These are phyloP conservation scores for Aspiorhynchus laticeps DNA, from an alignment of 2,113 vertebrate genomes.

Conservation along the genomic window DNA sequence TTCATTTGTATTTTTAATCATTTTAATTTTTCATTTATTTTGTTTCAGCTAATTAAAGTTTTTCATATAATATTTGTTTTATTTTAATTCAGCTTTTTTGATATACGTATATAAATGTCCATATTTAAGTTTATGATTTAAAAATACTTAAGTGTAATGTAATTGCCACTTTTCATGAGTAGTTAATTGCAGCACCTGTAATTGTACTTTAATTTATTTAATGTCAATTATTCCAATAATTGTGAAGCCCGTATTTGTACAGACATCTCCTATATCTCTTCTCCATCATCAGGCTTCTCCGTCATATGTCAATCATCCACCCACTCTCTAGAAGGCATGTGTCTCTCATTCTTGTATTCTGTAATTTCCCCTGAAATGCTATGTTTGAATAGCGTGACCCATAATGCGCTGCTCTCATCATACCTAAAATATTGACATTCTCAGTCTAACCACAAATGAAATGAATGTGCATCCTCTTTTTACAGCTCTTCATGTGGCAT, in stretches of 20 bases:
- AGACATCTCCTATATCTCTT: not conserved
- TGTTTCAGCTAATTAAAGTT: no score
- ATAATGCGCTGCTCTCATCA: not conserved
- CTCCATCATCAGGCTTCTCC: not conserved
- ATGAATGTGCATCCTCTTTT: not conserved
- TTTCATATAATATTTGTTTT: no score
- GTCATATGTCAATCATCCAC: not conserved
- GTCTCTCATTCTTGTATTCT: not conserved
- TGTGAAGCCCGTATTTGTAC: not conserved
- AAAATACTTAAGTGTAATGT: no score
- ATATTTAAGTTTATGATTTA: no score
- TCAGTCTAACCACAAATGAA: not conserved
- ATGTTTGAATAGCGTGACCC: not conserved
- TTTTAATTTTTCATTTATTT: no score
- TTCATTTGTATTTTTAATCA: no score
- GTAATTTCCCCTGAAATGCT: constrained; percentile 5
- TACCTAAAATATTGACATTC: constrained; percentile 21
- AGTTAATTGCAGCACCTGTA: not conserved
- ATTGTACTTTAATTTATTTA: not conserved
- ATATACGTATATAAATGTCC: no score
- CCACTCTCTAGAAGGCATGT: not conserved
- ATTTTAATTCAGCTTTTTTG: no score
- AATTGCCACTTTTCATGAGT: not conserved
- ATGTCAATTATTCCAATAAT: not conserved
- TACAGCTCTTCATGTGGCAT: constrained; percentile 19